Conservation (phyloP, 2,888 invertebrate genomes). For the Apoderus coryli region DNA sequence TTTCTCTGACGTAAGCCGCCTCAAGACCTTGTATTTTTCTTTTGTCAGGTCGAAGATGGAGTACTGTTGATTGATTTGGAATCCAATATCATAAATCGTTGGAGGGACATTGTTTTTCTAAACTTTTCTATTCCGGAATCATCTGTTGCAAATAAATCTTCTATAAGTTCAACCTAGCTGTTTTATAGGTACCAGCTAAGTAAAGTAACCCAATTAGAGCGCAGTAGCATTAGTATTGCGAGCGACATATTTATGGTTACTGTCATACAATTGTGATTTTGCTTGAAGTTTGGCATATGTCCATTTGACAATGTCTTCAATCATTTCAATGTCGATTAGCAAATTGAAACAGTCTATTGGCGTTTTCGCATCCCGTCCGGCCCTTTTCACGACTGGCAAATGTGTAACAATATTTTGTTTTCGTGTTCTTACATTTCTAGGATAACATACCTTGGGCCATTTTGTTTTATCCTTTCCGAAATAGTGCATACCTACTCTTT, state of each 20-base stretch:
- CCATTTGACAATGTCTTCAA: constrained; percentile 6
- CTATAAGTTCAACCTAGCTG: constrained; percentile 9
- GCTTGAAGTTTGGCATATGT: constrained; percentile 4
- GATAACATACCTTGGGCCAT: constrained; percentile 2
- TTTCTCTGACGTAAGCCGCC: no score
- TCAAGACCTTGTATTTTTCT: no score
- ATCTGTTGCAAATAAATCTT: constrained; percentile 10
- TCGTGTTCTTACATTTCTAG: constrained; percentile 1
- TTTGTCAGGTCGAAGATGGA: no score
- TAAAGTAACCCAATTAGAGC: constrained; percentile 13
- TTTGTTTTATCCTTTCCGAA: constrained; percentile 1
- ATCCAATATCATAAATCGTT: constrained; percentile 10
- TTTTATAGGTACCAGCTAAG: constrained; percentile 11
- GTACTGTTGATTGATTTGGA: no score
- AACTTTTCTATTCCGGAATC: constrained; percentile 12
- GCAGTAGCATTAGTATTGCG: constrained; percentile 9
- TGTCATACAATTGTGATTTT: neutral
- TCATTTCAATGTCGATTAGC: neutral
- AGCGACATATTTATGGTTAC: constrained; percentile 5
- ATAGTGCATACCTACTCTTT: no score
- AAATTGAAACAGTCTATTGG: constrained; percentile 5
- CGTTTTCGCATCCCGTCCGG: constrained; percentile 7
- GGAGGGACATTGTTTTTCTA: constrained; percentile 9
- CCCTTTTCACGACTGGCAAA: constrained; percentile 5
- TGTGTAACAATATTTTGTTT: constrained; percentile 5